These are phyloP conservation scores for Coenonympha glycerion DNA, from an alignment of 2,888 invertebrate species.

Conservation along the genomic window DNA sequence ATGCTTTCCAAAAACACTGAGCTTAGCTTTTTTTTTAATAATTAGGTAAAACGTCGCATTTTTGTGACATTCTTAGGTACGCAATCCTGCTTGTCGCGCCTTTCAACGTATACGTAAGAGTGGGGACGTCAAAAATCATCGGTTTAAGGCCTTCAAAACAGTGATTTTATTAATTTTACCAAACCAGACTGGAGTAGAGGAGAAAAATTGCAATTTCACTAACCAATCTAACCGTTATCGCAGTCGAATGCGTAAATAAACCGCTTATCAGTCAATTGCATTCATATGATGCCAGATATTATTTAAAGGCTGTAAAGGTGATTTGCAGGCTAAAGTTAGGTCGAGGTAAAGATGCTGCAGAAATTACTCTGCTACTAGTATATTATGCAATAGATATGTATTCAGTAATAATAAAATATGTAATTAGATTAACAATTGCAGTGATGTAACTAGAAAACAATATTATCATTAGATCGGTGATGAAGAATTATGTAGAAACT, in stretches of 20 bases:
- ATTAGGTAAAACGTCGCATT: no score
- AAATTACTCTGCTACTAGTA: neutral
- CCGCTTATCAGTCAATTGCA: conserved; percentile 19
- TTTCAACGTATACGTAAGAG: no score
- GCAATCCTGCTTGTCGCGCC: no score
- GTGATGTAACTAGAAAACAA: conserved; percentile 46
- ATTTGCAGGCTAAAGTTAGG: neutral
- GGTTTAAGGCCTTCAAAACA: no score
- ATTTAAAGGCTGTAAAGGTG: conserved; percentile 7
- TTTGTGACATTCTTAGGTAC: no score
- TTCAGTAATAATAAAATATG: no score
- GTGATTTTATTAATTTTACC: no score
- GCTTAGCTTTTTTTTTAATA: no score
- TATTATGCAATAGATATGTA: no score
- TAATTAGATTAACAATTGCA: conserved; percentile 46
- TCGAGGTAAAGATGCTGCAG: neutral
- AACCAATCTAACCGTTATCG: conserved; percentile 22
- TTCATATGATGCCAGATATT: conserved; percentile 9
- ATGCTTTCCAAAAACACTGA: no score
- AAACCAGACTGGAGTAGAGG: neutral
- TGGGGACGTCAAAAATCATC: no score
- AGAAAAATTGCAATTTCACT: neutral
- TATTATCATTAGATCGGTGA: conserved; percentile 16
- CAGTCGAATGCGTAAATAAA: conserved; percentile 26
- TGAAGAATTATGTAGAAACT: conserved; percentile 32